Evolutionary conservation across 2,113 vertebrate genomes (phyloP).

Genomic region (Ameiurus melas): DNA sequence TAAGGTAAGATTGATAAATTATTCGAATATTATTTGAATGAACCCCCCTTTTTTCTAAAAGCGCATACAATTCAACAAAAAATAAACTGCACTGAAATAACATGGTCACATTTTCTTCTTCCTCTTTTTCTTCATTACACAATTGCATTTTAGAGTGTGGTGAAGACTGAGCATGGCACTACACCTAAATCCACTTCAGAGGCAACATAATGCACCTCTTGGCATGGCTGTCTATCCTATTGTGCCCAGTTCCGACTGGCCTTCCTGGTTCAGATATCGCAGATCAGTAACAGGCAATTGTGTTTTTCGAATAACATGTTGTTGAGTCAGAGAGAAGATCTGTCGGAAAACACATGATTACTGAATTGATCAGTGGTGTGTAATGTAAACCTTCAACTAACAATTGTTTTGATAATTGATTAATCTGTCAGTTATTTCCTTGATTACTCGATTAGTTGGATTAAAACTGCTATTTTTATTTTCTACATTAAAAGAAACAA

Average conservation of each 20-base stretch:
- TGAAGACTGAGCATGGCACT: neutral
- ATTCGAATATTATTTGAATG: neutral
- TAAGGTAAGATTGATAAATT: neutral
- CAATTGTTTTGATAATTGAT: too few species aligned
- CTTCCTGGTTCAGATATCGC: conserved; percentile 21
- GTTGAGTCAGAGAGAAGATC: neutral
- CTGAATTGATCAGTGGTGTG: neutral
- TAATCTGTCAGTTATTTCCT: too few species aligned
- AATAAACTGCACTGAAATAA: neutral
- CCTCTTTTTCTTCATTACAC: neutral
- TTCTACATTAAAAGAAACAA: too few species aligned
- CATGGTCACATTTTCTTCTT: neutral
- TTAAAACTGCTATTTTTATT: too few species aligned
- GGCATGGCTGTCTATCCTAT: conserved; percentile 1
- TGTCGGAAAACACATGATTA: neutral
- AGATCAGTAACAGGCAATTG: conserved; percentile 16
- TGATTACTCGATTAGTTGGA: too few species aligned
- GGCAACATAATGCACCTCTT: conserved; percentile 11
- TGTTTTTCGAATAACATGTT: neutral
- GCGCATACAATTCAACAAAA: neutral
- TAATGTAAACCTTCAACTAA: neutral
- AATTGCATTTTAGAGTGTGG: neutral
- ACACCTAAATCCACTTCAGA: conserved; percentile 4
- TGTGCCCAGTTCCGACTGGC: neutral
- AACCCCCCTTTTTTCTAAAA: neutral